phyloP scores from a whole-genome alignment of 2,797 vertebrate species.

The Alauda arvensis region DNA sequence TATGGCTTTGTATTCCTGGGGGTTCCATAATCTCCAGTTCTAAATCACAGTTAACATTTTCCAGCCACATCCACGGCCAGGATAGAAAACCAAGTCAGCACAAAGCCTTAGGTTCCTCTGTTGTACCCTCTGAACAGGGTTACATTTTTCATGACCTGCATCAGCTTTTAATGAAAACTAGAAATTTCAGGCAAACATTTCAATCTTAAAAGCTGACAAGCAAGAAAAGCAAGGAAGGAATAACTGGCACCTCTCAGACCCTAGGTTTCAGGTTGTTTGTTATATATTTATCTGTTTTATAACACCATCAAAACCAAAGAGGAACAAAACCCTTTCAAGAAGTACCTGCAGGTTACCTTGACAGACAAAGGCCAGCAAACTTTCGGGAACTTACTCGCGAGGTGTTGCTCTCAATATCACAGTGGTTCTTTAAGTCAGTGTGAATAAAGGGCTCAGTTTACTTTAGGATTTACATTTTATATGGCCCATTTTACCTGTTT shows the following conservation, averaged over 20 bases:
- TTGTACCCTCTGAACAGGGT: neutral
- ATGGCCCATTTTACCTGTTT: neutral
- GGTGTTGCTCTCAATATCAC: neutral
- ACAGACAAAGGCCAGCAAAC: neutral
- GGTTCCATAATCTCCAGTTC: neutral
- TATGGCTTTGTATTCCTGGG: rapidly evolving
- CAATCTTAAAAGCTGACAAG: neutral
- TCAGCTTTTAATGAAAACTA: neutral
- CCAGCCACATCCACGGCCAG: rapidly evolving
- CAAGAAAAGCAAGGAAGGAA: neutral
- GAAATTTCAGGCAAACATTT: neutral
- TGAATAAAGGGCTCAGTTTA: neutral
- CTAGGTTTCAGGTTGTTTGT: neutral
- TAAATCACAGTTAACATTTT: neutral
- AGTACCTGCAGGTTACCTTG: neutral
- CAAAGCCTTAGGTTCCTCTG: neutral
- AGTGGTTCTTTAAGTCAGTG: neutral
- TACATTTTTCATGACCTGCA: neutral
- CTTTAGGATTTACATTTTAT: neutral
- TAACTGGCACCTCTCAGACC: neutral
- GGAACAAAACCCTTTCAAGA: neutral
- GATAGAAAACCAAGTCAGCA: neutral
- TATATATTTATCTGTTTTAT: neutral
- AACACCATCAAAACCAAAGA: neutral
- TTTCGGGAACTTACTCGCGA: neutral